Conservation (phyloP, 2,113 vertebrate genomes). For the Holacanthus passer region DNA sequence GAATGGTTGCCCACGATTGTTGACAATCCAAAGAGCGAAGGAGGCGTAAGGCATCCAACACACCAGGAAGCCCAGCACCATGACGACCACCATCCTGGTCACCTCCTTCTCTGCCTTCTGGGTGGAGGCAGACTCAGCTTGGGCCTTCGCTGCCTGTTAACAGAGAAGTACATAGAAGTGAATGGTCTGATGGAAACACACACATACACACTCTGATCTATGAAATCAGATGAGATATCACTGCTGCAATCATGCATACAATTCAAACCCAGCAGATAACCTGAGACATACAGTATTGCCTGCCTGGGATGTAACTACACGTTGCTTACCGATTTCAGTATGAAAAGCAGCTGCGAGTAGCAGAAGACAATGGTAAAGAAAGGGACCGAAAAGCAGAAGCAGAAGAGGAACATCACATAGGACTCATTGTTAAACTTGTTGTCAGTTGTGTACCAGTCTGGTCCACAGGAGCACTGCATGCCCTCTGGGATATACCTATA, state of each 20-base stretch:
- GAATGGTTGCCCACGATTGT: conserved; percentile 75
- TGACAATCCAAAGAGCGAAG: conserved; percentile 81
- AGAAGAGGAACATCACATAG: conserved; percentile 85
- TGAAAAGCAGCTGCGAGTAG: conserved; percentile 83
- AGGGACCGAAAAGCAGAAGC: conserved; percentile 85
- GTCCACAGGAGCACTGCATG: conserved; percentile 85
- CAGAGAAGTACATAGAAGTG: background rate
- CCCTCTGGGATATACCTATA: conserved; percentile 86
- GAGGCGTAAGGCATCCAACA: conserved; percentile 82
- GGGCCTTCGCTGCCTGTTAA: conserved; percentile 82
- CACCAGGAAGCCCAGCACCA: conserved; percentile 85
- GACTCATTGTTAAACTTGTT: conserved; percentile 87
- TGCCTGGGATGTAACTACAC: too few relatives aligned
- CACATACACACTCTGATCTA: background rate
- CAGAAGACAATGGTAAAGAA: conserved; percentile 82
- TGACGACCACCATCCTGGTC: conserved; percentile 84
- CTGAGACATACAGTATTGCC: background rate
- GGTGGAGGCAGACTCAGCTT: conserved; percentile 84
- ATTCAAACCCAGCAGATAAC: background rate
- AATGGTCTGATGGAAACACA: too few relatives aligned
- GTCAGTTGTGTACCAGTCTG: conserved; percentile 85
- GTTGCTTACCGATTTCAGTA: conserved; percentile 79
- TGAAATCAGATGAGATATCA: background rate
- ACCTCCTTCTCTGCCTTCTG: conserved; percentile 86
- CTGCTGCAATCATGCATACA: background rate